Conservation (phyloP, 92 coral and sea anemone genomes). For the Blastomussa wellsi region DNA sequence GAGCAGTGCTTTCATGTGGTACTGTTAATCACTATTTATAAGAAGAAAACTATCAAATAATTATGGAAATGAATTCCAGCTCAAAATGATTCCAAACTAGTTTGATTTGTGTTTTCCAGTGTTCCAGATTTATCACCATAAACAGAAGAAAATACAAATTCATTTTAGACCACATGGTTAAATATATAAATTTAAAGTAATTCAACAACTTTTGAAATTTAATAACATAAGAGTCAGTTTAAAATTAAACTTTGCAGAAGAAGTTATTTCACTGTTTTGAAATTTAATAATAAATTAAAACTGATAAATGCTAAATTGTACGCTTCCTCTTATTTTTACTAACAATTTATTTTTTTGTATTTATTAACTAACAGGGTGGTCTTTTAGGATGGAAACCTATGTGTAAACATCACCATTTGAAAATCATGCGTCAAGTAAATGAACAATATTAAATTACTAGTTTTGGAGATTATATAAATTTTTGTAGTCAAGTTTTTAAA, state of each 20-base stretch:
- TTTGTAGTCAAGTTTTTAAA: not conserved
- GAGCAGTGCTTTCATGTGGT: too few species aligned
- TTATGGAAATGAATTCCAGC: too few species aligned
- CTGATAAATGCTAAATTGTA: not conserved
- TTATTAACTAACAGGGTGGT: slow-evolving; percentile 51
- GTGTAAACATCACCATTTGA: slow-evolving; percentile 32
- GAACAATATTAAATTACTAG: not conserved
- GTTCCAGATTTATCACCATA: too few species aligned
- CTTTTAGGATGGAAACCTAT: slow-evolving; percentile 63
- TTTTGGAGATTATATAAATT: not conserved
- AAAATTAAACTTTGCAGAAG: not conserved
- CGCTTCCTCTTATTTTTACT: not conserved
- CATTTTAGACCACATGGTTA: too few species aligned
- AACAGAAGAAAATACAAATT: too few species aligned
- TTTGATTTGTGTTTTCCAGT: too few species aligned
- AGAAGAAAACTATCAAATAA: too few species aligned
- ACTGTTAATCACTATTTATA: too few species aligned
- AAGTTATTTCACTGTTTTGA: not conserved
- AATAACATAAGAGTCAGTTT: not conserved
- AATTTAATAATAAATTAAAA: not conserved
- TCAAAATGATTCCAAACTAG: too few species aligned
- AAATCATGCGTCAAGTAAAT: not conserved
- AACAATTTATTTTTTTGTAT: not conserved
- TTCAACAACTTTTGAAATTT: too few species aligned
- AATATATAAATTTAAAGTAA: too few species aligned